Conservation (phyloP, 2,888 invertebrate species). For the Choristoneura rosaceana region DNA sequence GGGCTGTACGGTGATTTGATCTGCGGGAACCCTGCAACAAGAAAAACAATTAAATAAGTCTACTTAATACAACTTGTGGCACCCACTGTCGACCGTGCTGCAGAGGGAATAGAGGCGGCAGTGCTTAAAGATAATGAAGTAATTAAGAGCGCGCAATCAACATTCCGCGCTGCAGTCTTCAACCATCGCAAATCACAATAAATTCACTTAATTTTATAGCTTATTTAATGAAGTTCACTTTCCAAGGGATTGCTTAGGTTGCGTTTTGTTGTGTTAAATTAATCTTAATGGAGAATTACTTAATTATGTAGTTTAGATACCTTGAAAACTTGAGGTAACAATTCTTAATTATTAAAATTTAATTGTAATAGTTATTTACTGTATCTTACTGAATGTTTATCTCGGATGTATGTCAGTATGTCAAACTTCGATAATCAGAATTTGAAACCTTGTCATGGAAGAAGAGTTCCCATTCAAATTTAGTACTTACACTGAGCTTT, state of each 20-base stretch:
- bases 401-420: no score
- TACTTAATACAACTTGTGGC: not conserved
- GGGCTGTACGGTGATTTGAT: constrained; percentile 88
- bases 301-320: not conserved
- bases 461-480: no score
- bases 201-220: constrained; percentile 36
- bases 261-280: not conserved
- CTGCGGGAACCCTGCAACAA: constrained; percentile 87
- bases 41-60: constrained; percentile 63
- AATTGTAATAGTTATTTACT: no score
- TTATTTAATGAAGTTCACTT: constrained; percentile 24
- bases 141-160: constrained; percentile 8
- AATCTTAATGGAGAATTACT: not conserved
- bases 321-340: not conserved
- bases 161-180: constrained; percentile 2
- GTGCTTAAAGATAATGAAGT: not conserved
- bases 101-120: not conserved
- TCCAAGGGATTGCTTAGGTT: constrained; percentile 2
- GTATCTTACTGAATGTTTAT: no score
- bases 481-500: no score
- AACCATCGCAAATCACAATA: constrained; percentile 7
- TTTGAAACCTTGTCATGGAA: no score
- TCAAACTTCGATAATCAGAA: no score
- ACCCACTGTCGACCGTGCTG: not conserved
- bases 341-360: no score